Percentiles rank a stretch among this genome's conserved stretches.
Evolutionary conservation across 2,113 vertebrate genomes (phyloP).

Genomic region (sheep (Ovis aries)): DNA sequence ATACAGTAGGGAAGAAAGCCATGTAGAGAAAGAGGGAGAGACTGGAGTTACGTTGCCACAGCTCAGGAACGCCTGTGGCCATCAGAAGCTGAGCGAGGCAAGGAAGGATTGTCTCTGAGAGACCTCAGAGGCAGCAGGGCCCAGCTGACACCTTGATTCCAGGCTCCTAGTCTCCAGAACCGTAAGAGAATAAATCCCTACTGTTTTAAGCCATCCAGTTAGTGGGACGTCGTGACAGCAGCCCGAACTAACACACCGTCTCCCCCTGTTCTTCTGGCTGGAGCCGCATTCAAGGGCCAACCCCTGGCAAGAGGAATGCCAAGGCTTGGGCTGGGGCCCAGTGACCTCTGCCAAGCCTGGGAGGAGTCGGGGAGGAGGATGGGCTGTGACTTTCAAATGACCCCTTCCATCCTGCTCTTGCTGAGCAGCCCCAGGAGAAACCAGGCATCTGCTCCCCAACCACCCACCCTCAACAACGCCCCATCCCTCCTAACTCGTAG

Average conservation of each 20-base stretch:
- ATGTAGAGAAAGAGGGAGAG: neutral
- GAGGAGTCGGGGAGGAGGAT: neutral
- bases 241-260: neutral
- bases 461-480: neutral
- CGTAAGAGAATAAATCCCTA: neutral
- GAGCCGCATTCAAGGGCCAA: neutral
- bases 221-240: neutral
- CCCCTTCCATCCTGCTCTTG: slow-evolving; percentile 17
- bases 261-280: neutral
- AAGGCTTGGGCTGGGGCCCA: neutral
- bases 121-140: neutral
- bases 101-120: neutral
- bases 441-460: neutral
- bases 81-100: neutral
- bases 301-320: neutral
- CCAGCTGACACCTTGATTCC: neutral
- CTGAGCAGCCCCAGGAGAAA: slow-evolving; percentile 30
- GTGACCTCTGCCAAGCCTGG: neutral
- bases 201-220: neutral
- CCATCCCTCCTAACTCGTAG: neutral
- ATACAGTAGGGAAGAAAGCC: neutral
- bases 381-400: slow-evolving; percentile 49
- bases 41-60: neutral
- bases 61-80: neutral
- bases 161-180: neutral